Evolutionary conservation across 2,888 invertebrate genomes (phyloP), one percentile per base, ranked within the genome.

Genomic region (Halictus ligatus): DNA sequence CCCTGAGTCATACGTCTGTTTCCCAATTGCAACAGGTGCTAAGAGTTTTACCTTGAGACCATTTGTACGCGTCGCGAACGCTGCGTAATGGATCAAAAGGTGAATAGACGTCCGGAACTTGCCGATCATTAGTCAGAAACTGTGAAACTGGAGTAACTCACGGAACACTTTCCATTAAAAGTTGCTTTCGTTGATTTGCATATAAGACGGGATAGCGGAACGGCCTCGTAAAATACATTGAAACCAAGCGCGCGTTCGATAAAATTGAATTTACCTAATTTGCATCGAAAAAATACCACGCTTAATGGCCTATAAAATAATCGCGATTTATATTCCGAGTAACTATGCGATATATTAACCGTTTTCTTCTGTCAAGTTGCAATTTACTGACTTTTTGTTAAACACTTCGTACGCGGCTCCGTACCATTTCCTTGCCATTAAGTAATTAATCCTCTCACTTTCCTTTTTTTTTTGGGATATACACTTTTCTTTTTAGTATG

Each of bases 91-190:
- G 71, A 50, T 50, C 64, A 2, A 29, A 25, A 50, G 12, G 8
- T 18, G 40, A 25, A 25, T 54, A 25, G 7, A 78, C 25, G 78
- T 48, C 25, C 79, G 75, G 75, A 40, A 79, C 58, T 6, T 6
- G 64, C 35, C 54, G n/a, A 50, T 6, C 50, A 60, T 50, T 67
- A 54, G 48, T 54, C 50, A 46, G 29, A 71, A 67, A 81, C n/a
- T 46, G n/a, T 12, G 76, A 81, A 85, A 86, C 76, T 54, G 83
- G 81, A 78, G 84, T 75, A 74, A 84, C 79, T 50, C 69, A 46
- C 73, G 72, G 73, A 82, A 81, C 81, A 81, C 80, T 85, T 80
- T 84, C 83, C 78, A 71, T 74, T 73, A 84, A 84, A 83, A 82
- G 86, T 74, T 64, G 78, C 81, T 83, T 78, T 29, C n/a, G 58